phyloP scores from a whole-genome alignment of 1,140 invertebrate species.

The Trichonephila clavipes region DNA sequence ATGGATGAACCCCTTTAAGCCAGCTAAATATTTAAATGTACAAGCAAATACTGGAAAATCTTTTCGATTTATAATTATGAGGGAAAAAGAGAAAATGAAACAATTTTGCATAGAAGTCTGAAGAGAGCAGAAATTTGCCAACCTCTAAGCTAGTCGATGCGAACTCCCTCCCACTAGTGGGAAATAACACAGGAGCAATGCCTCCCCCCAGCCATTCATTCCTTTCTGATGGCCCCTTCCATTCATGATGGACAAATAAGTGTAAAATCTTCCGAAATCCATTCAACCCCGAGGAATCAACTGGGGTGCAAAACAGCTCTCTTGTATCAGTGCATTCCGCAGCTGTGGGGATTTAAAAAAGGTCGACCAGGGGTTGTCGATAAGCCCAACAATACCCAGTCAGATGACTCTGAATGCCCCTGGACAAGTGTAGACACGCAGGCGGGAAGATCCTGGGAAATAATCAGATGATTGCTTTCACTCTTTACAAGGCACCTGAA shows the following conservation, averaged over 20 bases:
- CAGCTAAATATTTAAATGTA: too few species aligned
- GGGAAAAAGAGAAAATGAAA: too few species aligned
- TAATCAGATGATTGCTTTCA: too few species aligned
- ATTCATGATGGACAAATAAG: not conserved
- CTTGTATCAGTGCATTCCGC: not conserved
- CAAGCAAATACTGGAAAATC: too few species aligned
- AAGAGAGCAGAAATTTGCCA: too few species aligned
- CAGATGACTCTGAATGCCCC: not conserved
- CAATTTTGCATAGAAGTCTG: too few species aligned
- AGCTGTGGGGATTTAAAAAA: not conserved
- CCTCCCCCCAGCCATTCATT: not conserved
- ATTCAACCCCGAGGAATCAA: not conserved
- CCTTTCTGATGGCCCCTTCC: too few species aligned
- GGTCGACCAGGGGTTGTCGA: not conserved
- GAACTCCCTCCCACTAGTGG: too few species aligned
- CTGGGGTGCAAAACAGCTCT: not conserved
- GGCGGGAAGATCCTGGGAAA: not conserved
- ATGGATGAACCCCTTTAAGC: too few species aligned
- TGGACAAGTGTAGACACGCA: slow-evolving; percentile 1
- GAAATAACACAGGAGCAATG: too few species aligned
- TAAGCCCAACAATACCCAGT: not conserved
- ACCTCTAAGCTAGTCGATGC: too few species aligned
- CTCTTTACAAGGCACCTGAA: not conserved
- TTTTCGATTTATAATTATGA: too few species aligned
- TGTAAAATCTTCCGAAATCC: not conserved